phyloP scores from a whole-genome alignment of 2,888 invertebrate species.

The Erebia aethiops region DNA sequence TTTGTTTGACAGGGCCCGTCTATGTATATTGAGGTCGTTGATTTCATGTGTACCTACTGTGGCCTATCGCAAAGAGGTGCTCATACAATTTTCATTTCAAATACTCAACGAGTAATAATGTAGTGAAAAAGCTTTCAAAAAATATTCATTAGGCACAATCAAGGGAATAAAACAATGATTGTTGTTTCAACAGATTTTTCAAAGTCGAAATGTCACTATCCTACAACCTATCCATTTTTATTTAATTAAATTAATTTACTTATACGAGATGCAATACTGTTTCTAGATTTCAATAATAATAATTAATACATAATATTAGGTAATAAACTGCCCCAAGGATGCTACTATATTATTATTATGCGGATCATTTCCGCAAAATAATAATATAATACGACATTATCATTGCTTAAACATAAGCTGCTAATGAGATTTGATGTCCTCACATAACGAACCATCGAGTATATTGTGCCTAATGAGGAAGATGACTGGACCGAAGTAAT shows the following conservation, averaged over 20 bases:
- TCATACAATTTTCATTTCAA: conserved; percentile 1
- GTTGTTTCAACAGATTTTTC: neutral
- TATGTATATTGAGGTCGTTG: too few relatives aligned
- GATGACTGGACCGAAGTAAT: conserved; percentile 1
- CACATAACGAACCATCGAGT: conserved; percentile 39
- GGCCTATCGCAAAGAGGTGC: neutral
- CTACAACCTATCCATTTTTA: too few relatives aligned
- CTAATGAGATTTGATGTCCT: neutral
- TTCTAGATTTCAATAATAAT: neutral
- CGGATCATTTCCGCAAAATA: neutral
- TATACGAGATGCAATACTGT: neutral
- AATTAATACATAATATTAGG: neutral
- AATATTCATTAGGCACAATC: neutral
- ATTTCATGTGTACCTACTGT: neutral
- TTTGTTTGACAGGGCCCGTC: too few relatives aligned
- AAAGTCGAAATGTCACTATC: neutral
- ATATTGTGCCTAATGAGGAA: conserved; percentile 14
- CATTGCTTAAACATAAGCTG: neutral
- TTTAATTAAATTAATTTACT: too few relatives aligned
- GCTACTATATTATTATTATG: too few relatives aligned
- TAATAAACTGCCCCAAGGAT: neutral
- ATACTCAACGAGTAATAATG: neutral
- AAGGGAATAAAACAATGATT: neutral
- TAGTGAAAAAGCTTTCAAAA: neutral
- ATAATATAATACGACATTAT: neutral